phyloP scores from a whole-genome alignment of 2,888 invertebrate genomes.

The Orchestes rusci region DNA sequence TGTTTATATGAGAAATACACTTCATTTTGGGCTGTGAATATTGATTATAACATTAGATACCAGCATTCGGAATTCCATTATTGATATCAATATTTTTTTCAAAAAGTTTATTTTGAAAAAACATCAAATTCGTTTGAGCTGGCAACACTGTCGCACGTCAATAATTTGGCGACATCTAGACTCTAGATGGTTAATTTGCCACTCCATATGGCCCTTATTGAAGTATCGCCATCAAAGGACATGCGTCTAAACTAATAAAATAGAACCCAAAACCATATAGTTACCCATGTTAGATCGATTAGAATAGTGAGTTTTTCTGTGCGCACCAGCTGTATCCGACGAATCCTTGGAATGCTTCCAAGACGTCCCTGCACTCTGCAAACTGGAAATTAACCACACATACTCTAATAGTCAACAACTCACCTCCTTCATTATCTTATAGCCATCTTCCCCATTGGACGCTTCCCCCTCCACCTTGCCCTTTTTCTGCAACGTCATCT shows the following conservation, averaged over 20 bases:
- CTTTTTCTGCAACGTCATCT: conserved; percentile 73
- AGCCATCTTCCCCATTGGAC: conserved; percentile 47
- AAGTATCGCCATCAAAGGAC: too few relatives aligned
- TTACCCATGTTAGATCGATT: conserved; percentile 58
- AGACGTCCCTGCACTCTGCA: conserved; percentile 28
- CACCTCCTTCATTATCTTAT: conserved; percentile 55
- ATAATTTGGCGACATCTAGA: too few relatives aligned
- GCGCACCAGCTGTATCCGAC: conserved; percentile 54
- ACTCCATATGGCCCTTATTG: too few relatives aligned
- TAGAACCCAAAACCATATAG: conserved; percentile 44
- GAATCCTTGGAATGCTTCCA: conserved; percentile 42
- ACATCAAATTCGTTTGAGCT: too few relatives aligned
- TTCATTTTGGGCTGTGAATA: too few relatives aligned
- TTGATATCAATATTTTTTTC: too few relatives aligned
- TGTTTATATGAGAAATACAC: too few relatives aligned
- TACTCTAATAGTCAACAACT: conserved; percentile 22
- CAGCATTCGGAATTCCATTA: too few relatives aligned
- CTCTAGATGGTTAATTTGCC: too few relatives aligned
- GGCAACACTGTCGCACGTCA: too few relatives aligned
- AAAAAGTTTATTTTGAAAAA: too few relatives aligned
- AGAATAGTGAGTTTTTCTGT: conserved; percentile 69
- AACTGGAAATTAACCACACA: background rate
- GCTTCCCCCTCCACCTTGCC: conserved; percentile 31
- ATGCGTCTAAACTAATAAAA: conserved; percentile 1
- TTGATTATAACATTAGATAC: too few relatives aligned